Conservation (phyloP, 2,797 vertebrate species). For the Acipenser ruthenus region DNA sequence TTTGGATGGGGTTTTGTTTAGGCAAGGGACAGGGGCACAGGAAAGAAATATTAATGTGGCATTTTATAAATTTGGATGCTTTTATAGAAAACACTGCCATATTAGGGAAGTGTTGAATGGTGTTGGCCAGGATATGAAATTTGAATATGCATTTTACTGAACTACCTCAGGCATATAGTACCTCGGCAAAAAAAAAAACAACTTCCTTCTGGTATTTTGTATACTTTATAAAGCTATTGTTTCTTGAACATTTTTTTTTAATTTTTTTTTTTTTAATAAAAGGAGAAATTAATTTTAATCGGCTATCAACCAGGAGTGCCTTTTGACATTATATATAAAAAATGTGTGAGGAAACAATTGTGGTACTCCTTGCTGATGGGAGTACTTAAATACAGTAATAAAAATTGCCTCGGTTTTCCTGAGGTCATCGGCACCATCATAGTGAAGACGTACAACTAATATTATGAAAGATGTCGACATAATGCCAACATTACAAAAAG, state of each 20-base stretch:
- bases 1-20: constrained; percentile 59
- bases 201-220: constrained; percentile 93
- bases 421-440: constrained; percentile 81
- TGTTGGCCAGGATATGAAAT: constrained; percentile 89
- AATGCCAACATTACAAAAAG: constrained; percentile 79
- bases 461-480: constrained; percentile 59
- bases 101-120: constrained; percentile 85
- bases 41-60: constrained; percentile 71
- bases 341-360: constrained; percentile 45
- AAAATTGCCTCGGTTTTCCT: constrained; percentile 76
- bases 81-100: constrained; percentile 78
- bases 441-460: constrained; percentile 64
- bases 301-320: constrained; percentile 78
- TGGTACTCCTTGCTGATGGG: constrained; percentile 72
- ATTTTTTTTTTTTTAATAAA: constrained; percentile 89
- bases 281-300: constrained; percentile 75
- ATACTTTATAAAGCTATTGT: constrained; percentile 99
- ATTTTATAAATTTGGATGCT: constrained; percentile 88
- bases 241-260: constrained; percentile 86
- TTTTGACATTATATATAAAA: constrained; percentile 42
- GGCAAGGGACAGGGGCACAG: constrained; percentile 31
- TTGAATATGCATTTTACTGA: constrained; percentile 98
- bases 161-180: constrained; percentile 99
- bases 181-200: constrained; percentile 80
- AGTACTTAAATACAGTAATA: constrained; percentile 57